Evolutionary conservation across 1,140 invertebrate genomes (phyloP).

Genomic region (Epicauta chinensis): DNA sequence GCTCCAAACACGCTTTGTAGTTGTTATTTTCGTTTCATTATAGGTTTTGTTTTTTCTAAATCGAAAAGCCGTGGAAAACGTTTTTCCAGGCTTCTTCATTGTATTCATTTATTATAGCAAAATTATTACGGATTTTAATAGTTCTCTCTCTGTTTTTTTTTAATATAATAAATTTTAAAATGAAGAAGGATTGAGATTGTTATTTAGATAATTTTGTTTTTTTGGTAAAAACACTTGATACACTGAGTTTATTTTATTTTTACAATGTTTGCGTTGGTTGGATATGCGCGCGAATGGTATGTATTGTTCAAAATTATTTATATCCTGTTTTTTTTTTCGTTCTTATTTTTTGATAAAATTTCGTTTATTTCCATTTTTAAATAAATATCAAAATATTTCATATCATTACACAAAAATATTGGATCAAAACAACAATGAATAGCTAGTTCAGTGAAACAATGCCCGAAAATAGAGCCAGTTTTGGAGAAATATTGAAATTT

Average conservation of each 20-base stretch:
- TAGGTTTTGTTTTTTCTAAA: no score
- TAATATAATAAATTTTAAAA: no score
- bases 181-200: no score
- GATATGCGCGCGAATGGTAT: slow-evolving; percentile 42
- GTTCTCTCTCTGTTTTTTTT: no score
- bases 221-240: slow-evolving; percentile 22
- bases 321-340: background rate
- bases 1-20: background rate
- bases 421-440: background rate
- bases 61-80: no score
- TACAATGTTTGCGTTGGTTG: slow-evolving; percentile 42
- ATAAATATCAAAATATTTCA: no score
- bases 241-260: slow-evolving; percentile 42
- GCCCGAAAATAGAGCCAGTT: slow-evolving; percentile 39
- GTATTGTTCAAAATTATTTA: slow-evolving; percentile 36
- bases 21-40: no score
- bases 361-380: slow-evolving; percentile 5
- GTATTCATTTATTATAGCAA: no score
- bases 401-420: background rate
- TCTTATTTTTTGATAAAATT: no score
- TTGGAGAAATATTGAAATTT: slow-evolving; percentile 35
- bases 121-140: no score
- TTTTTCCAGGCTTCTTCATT: no score
- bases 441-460: slow-evolving; percentile 38
- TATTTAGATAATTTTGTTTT: no score